Evolutionary conservation across 2,113 vertebrate genomes (phyloP), one percentile per base, ranked within the genome.

Genomic region (Sturnira hondurensis): DNA sequence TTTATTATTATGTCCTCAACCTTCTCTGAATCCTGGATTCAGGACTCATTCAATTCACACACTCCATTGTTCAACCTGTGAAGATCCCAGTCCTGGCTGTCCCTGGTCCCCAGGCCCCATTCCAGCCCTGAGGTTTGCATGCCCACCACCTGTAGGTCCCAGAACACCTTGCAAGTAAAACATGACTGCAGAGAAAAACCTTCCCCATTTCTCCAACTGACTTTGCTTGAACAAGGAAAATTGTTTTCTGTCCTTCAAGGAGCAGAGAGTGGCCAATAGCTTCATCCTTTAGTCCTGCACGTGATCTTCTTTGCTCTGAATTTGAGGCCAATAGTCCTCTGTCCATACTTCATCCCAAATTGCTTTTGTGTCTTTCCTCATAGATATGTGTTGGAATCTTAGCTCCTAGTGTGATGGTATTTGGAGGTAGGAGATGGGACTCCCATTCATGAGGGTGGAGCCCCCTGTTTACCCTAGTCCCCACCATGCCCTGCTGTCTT

Each of bases 151-250:
- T 9, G 47, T 4, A 14, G 56, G 28, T 63, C 28, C 36, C 45
- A 68, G 24, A 1, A 12, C 11, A 1, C 7, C 11, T 2, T 3
- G 4, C 52, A 0, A 1, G 54, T 17, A 16, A 92, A 63, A 36
- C 0, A 0, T n/a, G 43, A 61, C 28, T 31, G 10, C 11, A 33
- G 65, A 31, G 5, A 12, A 41, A 28, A 43, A 11, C 56, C 28
- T n/a, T 81, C 24, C 31, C 70, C 20, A 28, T 24, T 41, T 89
- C 52, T 50, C 86, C 22, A 45, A 41, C 36, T 70, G 65, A 14
- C 31, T 17, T 74, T 91, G 61, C 45, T 77, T 81, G n/a, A 16
- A n/a, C n/a, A 41, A n/a, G 11, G 67, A 47, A 43, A 1, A 26
- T n/a, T n/a, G 26, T 28, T 15, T 6, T 19, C 41, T 26, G 24